A percentile compares a stretch with the other conserved stretches of the same genome.
Evolutionary conservation across 2,113 vertebrate species (phyloP).

Genomic region (Cygnus atratus): DNA sequence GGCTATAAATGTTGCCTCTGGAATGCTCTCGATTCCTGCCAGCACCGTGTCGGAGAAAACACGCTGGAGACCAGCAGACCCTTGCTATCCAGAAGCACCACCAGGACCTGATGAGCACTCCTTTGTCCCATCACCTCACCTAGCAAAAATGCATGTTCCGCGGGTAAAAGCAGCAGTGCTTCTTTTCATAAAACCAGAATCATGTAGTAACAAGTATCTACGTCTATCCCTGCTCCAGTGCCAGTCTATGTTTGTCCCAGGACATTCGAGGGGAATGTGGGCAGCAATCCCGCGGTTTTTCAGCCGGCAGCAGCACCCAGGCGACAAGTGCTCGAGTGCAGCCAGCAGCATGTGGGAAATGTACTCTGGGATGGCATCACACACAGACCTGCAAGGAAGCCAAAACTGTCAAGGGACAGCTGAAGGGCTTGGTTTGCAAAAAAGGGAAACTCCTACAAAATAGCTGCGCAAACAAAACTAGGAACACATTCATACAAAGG

Average conservation of each 20-base stretch:
- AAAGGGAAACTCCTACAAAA: neutral
- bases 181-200: neutral
- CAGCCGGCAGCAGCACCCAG: neutral
- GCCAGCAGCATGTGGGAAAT: neutral
- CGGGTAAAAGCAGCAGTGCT: neutral
- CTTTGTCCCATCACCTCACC: neutral
- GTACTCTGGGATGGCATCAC: neutral
- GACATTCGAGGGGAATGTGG: neutral
- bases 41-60: accelerated
- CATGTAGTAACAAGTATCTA: accelerated
- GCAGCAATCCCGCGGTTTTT: neutral
- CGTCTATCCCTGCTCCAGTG: neutral
- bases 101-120: neutral
- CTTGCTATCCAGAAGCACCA: neutral
- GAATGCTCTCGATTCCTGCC: neutral
- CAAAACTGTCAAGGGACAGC: neutral
- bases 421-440: neutral
- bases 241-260: neutral
- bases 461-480: neutral
- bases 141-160: accelerated
- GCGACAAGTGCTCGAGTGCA: neutral
- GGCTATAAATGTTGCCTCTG: slow-evolving; percentile 4
- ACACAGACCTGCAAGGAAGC: neutral
- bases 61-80: neutral
- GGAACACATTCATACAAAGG: neutral